A percentile compares a stretch with the other conserved stretches of the same genome.
phyloP scores from a whole-genome alignment of 2,113 vertebrate species.

The Tretioscincus oriximinensis region DNA sequence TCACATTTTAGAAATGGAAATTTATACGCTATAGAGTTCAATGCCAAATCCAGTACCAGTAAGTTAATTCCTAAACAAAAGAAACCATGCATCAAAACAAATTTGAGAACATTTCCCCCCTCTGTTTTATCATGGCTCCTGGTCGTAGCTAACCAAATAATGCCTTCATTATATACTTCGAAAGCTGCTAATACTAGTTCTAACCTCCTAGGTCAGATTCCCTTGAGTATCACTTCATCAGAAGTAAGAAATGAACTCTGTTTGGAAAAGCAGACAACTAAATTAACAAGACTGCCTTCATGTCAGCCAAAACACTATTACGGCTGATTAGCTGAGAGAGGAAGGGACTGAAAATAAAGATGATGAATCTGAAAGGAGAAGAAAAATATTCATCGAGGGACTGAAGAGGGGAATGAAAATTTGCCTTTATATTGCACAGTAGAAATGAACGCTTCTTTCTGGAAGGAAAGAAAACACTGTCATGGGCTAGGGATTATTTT shows the following conservation, averaged over 20 bases:
- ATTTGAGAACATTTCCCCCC: background rate
- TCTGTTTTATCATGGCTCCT: background rate
- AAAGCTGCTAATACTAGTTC: background rate
- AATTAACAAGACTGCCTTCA: slow-evolving; percentile 8
- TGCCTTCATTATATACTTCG: background rate
- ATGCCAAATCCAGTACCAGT: slow-evolving; percentile 28
- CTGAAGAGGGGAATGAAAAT: background rate
- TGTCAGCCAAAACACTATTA: slow-evolving; percentile 28
- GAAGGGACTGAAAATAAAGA: slow-evolving; percentile 36
- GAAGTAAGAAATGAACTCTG: slow-evolving; percentile 19
- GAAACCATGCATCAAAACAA: slow-evolving; percentile 10
- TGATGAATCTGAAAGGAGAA: slow-evolving; percentile 17
- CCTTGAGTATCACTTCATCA: slow-evolving; percentile 30
- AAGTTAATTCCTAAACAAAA: background rate
- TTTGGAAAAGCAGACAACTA: background rate
- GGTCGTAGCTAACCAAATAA: background rate
- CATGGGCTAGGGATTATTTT: background rate
- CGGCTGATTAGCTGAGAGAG: slow-evolving; percentile 21
- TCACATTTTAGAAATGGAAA: background rate
- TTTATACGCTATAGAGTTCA: background rate
- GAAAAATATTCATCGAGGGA: background rate
- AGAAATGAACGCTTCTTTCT: slow-evolving; percentile 1
- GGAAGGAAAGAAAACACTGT: slow-evolving; percentile 6
- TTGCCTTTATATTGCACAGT: background rate
- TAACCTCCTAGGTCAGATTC: slow-evolving; percentile 23